These are phyloP conservation scores for Drosophila santomea DNA, from an alignment of 1,140 invertebrate species.

Conservation along the genomic window DNA sequence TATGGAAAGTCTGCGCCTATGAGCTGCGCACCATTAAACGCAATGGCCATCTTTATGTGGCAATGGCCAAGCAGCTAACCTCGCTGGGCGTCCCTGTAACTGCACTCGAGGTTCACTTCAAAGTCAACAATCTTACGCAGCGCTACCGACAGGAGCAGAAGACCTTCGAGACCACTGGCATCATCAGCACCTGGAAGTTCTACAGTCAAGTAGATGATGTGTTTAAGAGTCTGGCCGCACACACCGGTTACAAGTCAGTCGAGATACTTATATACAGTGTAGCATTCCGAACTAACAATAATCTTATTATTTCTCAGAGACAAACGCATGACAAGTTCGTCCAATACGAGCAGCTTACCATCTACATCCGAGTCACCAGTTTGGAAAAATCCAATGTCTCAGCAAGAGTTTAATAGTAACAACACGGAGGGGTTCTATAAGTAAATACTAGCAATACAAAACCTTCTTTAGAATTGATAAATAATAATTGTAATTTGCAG, in stretches of 20 bases:
- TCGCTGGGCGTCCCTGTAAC: slow-evolving; percentile 79
- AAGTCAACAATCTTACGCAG: slow-evolving; percentile 83
- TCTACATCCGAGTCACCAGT: slow-evolving; percentile 84
- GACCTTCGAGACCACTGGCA: slow-evolving; percentile 80
- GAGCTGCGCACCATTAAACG: slow-evolving; percentile 84
- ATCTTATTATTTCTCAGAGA: slow-evolving; percentile 50
- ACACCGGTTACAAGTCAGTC: slow-evolving; percentile 77
- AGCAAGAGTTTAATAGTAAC: slow-evolving; percentile 84
- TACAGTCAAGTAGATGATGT: slow-evolving; percentile 84
- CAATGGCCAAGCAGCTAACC: slow-evolving; percentile 83
- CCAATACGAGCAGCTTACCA: slow-evolving; percentile 81
- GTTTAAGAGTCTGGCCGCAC: slow-evolving; percentile 79
- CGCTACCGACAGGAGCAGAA: slow-evolving; percentile 83
- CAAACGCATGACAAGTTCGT: slow-evolving; percentile 83
- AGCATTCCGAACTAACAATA: not conserved
- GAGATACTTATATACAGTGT: not conserved
- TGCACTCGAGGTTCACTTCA: slow-evolving; percentile 82
- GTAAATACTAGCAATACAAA: slow-evolving; percentile 22
- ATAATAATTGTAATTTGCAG: slow-evolving; percentile 34
- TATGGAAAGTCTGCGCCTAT: slow-evolving; percentile 85
- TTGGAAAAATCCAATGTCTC: slow-evolving; percentile 85
- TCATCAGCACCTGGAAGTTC: slow-evolving; percentile 84
- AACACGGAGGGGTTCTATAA: slow-evolving; percentile 84
- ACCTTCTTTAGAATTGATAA: not conserved
- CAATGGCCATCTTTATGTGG: slow-evolving; percentile 84